These are phyloP conservation scores for Pardosa pseudoannulata DNA, from an alignment of 2,888 invertebrate genomes.

Conservation along the genomic window DNA sequence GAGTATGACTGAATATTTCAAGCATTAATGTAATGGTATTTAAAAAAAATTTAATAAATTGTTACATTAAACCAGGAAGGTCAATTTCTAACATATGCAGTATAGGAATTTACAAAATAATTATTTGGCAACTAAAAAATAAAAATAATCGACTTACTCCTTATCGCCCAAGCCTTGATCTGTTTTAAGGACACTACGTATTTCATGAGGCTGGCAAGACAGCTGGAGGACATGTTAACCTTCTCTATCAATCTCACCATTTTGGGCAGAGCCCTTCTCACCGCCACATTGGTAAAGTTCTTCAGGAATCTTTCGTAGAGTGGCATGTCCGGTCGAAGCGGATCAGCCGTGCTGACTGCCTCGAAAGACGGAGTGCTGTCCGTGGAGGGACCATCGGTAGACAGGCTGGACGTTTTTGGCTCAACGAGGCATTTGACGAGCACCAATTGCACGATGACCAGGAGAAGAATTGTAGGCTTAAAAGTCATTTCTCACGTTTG, in stretches of 20 bases:
- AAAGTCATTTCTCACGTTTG: neutral
- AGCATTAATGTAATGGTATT: too few relatives aligned
- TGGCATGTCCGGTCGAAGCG: constrained; percentile 22
- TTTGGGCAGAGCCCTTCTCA: constrained; percentile 36
- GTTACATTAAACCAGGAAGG: too few relatives aligned
- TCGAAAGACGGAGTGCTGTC: neutral
- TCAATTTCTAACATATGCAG: too few relatives aligned
- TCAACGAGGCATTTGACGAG: neutral
- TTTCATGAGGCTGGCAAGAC: constrained; percentile 50
- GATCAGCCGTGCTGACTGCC: constrained; percentile 9
- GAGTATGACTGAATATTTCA: too few relatives aligned
- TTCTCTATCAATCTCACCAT: constrained; percentile 36
- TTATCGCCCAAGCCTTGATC: constrained; percentile 66
- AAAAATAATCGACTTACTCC: constrained; percentile 55
- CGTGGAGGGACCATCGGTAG: too few relatives aligned
- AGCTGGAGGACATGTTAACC: constrained; percentile 48
- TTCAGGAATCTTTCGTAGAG: constrained; percentile 46
- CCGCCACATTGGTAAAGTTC: constrained; percentile 42
- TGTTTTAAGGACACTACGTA: constrained; percentile 44
- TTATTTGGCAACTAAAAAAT: too few relatives aligned
- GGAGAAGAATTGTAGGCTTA: neutral
- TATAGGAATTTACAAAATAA: too few relatives aligned
- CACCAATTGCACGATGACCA: neutral
- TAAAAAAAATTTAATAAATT: too few relatives aligned
- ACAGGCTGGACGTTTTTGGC: neutral